Conservation (phyloP, 2,888 invertebrate species). For the Carpatolechia fugitivella region DNA sequence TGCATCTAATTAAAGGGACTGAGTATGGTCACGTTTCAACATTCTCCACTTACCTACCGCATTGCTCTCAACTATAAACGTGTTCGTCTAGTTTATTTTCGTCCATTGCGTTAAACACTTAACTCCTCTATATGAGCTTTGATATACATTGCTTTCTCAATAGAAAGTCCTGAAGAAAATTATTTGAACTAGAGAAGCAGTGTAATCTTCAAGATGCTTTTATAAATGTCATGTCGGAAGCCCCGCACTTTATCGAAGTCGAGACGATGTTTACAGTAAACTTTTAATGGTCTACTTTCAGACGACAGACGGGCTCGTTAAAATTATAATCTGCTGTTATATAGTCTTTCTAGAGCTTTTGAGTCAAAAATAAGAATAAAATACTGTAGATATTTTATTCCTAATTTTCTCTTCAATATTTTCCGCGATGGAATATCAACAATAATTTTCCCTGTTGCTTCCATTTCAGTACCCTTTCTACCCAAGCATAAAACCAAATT, state of each 20-base stretch:
- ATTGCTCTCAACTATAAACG: conserved; percentile 2
- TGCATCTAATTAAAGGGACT: not conserved
- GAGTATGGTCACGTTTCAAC: not conserved
- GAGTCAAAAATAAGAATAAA: no score
- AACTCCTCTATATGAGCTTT: no score
- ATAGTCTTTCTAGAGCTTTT: no score
- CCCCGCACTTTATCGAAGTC: not conserved
- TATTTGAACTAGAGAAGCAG: no score
- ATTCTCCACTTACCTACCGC: conserved; percentile 1
- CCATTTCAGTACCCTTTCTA: not conserved
- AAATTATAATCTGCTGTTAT: not conserved
- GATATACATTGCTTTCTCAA: no score
- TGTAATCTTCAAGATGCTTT: no score
- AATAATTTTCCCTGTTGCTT: no score
- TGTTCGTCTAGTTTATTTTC: not conserved
- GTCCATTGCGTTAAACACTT: not conserved
- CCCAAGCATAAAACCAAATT: not conserved
- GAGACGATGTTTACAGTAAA: conserved; percentile 9
- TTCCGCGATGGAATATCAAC: no score
- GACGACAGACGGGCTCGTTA: conserved; percentile 5
- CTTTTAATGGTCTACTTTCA: conserved; percentile 2
- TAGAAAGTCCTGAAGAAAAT: not conserved
- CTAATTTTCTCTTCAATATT: no score
- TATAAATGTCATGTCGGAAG: no score
- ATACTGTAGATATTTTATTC: no score